Evolutionary conservation across 2,113 vertebrate genomes (phyloP).

Genomic region (Rhodinocichla rosea): DNA sequence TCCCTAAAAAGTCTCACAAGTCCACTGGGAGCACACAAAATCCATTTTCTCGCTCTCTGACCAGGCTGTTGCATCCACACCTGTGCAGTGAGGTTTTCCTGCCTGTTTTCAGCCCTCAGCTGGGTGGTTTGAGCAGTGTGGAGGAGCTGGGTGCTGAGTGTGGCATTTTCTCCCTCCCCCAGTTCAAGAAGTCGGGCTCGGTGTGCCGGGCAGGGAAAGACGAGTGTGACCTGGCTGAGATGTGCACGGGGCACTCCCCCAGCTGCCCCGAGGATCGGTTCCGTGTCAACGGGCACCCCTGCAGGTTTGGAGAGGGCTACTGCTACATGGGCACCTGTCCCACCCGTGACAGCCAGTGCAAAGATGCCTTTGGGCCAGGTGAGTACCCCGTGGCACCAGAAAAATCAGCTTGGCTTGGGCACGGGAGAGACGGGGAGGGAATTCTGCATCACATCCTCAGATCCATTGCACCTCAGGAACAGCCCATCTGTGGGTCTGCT

Average conservation of each 20-base stretch:
- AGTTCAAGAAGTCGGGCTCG: slow-evolving; percentile 70
- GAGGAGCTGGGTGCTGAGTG: too few species aligned
- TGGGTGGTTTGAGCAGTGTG: too few species aligned
- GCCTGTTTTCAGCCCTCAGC: too few species aligned
- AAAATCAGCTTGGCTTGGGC: too few species aligned
- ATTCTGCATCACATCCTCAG: not conserved
- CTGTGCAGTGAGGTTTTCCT: too few species aligned
- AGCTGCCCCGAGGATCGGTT: slow-evolving; percentile 81
- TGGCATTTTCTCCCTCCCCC: not conserved
- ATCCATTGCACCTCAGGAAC: accelerated
- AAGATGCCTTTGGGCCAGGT: slow-evolving; percentile 71
- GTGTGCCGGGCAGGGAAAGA: slow-evolving; percentile 76
- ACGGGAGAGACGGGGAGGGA: too few species aligned
- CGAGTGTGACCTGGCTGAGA: slow-evolving; percentile 88
- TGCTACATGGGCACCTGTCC: slow-evolving; percentile 89
- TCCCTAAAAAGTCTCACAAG: too few species aligned
- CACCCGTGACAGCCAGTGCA: slow-evolving; percentile 77
- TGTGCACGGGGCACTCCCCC: slow-evolving; percentile 77
- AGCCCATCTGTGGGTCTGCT: too few species aligned
- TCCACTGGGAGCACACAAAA: too few species aligned
- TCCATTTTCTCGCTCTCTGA: too few species aligned
- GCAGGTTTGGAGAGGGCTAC: slow-evolving; percentile 70
- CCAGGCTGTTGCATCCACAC: too few species aligned
- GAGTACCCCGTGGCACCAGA: not conserved
- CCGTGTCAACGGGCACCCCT: slow-evolving; percentile 82